Conservation (phyloP, 2,797 vertebrate species). For the Rhabdomys pumilio region DNA sequence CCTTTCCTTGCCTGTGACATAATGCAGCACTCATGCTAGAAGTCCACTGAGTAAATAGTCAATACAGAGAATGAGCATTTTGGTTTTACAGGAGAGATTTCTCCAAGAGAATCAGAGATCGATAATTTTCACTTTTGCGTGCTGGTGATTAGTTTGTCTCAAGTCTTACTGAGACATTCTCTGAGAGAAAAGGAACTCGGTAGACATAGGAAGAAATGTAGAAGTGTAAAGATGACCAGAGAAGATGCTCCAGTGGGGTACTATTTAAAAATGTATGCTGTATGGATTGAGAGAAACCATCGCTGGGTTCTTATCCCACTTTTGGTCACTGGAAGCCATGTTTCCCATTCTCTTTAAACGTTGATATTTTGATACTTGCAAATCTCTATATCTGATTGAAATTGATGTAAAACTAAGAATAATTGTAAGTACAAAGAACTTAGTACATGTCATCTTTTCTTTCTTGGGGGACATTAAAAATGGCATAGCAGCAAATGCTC, state of each 20-base stretch:
- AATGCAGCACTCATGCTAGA: background rate
- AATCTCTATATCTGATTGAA: background rate
- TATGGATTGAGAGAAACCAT: background rate
- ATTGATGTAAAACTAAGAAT: background rate
- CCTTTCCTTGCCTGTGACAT: background rate
- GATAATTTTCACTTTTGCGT: background rate
- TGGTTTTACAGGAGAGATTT: background rate
- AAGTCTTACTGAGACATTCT: slow-evolving; percentile 9
- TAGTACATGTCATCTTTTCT: background rate
- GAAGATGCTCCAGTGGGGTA: background rate
- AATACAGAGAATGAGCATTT: background rate
- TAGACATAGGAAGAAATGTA: background rate
- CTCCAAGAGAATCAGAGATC: slow-evolving; percentile 9
- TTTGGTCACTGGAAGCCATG: background rate
- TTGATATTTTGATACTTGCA: background rate
- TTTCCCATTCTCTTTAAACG: background rate
- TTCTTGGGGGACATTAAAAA: background rate
- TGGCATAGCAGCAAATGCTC: background rate
- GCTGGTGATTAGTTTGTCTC: background rate
- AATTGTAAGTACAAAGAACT: background rate
- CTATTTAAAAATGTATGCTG: background rate
- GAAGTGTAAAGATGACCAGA: background rate
- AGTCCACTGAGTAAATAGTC: background rate
- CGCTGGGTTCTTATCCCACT: background rate
- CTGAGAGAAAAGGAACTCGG: background rate